Base-by-base conservation (phyloP, 2,888 invertebrate species). In the Horisme vitalbata region DNA sequence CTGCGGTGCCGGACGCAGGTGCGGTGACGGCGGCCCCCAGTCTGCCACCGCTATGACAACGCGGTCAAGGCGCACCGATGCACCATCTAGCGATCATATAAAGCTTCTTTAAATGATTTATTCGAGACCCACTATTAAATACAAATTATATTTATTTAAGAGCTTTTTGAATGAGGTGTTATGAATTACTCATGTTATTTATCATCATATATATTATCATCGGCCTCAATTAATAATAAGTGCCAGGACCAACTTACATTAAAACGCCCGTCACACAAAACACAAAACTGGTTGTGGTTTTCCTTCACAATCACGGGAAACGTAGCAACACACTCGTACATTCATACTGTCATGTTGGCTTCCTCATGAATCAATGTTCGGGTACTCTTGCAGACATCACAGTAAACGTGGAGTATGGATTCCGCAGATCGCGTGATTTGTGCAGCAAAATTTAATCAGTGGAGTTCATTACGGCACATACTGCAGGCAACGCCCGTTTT, bases 11-110 rank as follows among this genome's bases (percentile, higher is more conserved):
- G n/a, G 32, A 46, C 39, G 44, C 27, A 28, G 52, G 49, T 51
- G 47, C 45, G 55, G 55, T 52, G 63, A 58, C 54, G 64, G 66
- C 68, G 70, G 57, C 70, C 52, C 60, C 52, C 63, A 45, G 68
- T 68, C 70, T 70, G 52, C 61, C 50, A 41, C 55, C 7, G 20
- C 50, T 28, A 35, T n/a, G 45, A 41, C 55, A 55, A 55, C 60
- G 64, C 65, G 63, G 63, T 61, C 70, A 63, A 63, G 70, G 67
- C 60, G 50, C 49, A 24, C 26, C 49, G 41, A 38, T 37, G 41
- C 51, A 50, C 45, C 48, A 50, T 34, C 50, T 55, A 48, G 48
- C 21, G 32, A 44, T 52, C 21, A 50, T 47, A 41, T 41, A 52
- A 30, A 46, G 38, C 49, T 30, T 7, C 50, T 44, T 38, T 15